phyloP scores from a whole-genome alignment of 2,888 invertebrate species.

The Volucella bombylans region DNA sequence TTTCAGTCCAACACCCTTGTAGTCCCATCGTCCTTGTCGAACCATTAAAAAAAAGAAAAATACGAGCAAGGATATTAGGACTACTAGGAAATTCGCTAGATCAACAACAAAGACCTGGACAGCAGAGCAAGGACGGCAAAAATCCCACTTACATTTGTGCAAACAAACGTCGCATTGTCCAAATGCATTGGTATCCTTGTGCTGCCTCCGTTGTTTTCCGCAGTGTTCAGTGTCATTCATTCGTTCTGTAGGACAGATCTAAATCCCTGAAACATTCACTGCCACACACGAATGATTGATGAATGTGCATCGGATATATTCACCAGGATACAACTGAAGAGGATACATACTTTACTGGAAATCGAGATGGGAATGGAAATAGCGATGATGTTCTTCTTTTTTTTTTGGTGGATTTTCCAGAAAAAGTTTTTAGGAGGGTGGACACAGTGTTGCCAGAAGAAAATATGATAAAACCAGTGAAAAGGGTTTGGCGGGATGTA shows the following conservation, averaged over 20 bases:
- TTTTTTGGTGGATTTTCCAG: too few species aligned
- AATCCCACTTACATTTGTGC: slow-evolving; percentile 66
- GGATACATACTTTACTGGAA: too few species aligned
- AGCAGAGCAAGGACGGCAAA: slow-evolving; percentile 17
- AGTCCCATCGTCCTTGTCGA: not conserved
- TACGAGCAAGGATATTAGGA: slow-evolving; percentile 14
- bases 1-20: slow-evolving; percentile 52
- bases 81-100: slow-evolving; percentile 45
- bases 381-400: too few species aligned
- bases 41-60: not conserved
- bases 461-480: too few species aligned
- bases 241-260: slow-evolving; percentile 69
- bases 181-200: slow-evolving; percentile 50
- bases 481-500: too few species aligned
- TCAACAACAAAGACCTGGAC: slow-evolving; percentile 44
- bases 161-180: slow-evolving; percentile 39
- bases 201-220: not conserved
- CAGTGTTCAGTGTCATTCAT: slow-evolving; percentile 54
- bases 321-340: slow-evolving; percentile 20
- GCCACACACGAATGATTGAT: slow-evolving; percentile 68
- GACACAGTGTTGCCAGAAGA: too few species aligned
- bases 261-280: slow-evolving; percentile 72
- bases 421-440: too few species aligned
- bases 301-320: slow-evolving; percentile 66
- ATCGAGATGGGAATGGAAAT: too few species aligned